Evolutionary conservation across 1,140 invertebrate species (phyloP), one percentile per base, ranked within the genome.

Genomic region (Drosophila mojavensis): DNA sequence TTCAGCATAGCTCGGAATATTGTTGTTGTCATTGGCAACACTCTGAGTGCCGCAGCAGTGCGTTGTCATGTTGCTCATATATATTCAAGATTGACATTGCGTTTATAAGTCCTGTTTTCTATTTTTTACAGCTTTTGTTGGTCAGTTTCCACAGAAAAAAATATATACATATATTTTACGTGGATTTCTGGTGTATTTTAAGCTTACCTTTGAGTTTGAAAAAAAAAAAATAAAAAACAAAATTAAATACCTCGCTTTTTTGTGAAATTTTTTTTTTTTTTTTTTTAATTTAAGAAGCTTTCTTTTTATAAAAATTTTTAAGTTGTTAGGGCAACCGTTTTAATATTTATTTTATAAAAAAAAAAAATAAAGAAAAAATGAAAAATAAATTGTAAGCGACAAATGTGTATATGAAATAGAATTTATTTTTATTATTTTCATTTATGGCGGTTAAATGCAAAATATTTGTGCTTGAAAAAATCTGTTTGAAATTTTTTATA

Each of bases 11-110:
- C 54, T 64, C 20, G 1, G 10, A 24, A 11, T 56, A 30, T 68
- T 54, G 58, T 67, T 73, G 64, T 68, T 61, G 41, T 47, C 64
- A 68, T 55, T 73, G 64, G 48, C 63, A 73, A 72, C 54, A 66
- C 45, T 72, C 68, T n/a, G 33, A 43, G 45, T 24, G 48, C 26
- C 47, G 11, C 33, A n/a, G 48, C 48, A 67, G 39, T 66, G 63
- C 69, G 55, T 67, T 26, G 41, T 60, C 64, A 55, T 73, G 70
- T 60, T 43, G 48, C 41, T 47, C 56, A 59, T 24, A 68, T 24
- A 68, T 61, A 64, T 55, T 48, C 43, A 61, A 68, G 70, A 68
- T 55, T 61, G 26, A 55, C 59, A 17, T 55, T 48, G 30, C 43
- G 11, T 47, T 30, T 15, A 43, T 30, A 41, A 28, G 15, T 45